These are phyloP conservation scores for Oceanodroma leucorhoa DNA, from an alignment of 2,797 vertebrate genomes.

Conservation along the genomic window DNA sequence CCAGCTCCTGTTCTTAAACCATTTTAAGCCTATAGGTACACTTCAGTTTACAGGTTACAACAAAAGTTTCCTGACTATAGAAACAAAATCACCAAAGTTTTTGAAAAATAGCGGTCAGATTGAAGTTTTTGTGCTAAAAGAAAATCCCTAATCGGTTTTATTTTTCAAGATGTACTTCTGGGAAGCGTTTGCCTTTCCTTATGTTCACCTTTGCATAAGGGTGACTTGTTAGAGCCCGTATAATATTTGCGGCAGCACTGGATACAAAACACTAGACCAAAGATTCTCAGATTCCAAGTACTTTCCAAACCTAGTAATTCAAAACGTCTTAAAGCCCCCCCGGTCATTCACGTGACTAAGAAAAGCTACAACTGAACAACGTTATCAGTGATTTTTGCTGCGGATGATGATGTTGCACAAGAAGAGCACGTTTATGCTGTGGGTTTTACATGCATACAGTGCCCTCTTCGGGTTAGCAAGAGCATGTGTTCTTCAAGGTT, in stretches of 20 bases:
- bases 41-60: not conserved
- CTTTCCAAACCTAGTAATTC: not conserved
- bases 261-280: not conserved
- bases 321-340: not conserved
- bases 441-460: not conserved
- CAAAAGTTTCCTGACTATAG: not conserved
- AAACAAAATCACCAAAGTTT: not conserved
- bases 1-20: not conserved
- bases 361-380: not conserved
- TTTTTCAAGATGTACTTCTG: not conserved
- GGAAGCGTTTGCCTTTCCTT: not conserved
- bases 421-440: not conserved
- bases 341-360: not conserved
- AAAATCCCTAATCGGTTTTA: not conserved
- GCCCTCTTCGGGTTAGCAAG: slow-evolving; percentile 40
- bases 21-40: not conserved
- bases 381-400: not conserved
- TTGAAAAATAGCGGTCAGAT: not conserved
- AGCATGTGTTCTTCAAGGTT: not conserved
- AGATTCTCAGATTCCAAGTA: not conserved
- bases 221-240: not conserved
- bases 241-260: accelerated
- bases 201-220: not conserved
- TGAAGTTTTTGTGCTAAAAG: not conserved
- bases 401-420: not conserved